Conservation (phyloP, 1,140 invertebrate genomes). For the Agrilus planipennis region DNA sequence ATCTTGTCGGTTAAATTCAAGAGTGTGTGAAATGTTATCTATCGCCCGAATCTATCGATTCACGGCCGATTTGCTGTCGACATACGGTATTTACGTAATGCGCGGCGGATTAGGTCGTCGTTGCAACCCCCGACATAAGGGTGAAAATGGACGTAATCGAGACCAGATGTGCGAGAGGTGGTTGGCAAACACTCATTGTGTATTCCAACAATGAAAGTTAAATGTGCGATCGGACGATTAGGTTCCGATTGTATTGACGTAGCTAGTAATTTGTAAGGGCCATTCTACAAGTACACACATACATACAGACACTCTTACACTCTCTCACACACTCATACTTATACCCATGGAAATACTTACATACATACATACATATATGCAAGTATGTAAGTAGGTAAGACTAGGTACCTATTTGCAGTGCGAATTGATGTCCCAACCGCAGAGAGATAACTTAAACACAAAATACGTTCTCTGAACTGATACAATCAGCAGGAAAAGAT, state of each 20-base stretch:
- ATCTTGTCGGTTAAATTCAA: conserved; percentile 21
- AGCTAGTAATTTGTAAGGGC: conserved; percentile 30
- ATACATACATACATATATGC: no score
- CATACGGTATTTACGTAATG: conserved; percentile 27
- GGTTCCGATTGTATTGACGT: conserved; percentile 32
- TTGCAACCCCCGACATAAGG: conserved; percentile 12
- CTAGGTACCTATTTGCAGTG: no score
- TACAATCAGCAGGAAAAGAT: no score
- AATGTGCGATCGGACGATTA: conserved; percentile 32
- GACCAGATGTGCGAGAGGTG: conserved; percentile 25
- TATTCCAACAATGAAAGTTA: conserved; percentile 31
- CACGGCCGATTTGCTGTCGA: conserved; percentile 23
- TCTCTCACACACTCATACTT: no score
- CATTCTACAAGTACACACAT: conserved; percentile 20
- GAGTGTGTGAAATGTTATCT: conserved; percentile 23
- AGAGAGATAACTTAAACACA: no score
- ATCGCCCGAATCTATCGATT: conserved; percentile 23
- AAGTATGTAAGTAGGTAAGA: no score
- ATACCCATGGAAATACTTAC: no score
- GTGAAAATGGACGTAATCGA: conserved; percentile 14
- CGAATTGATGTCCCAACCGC: no score
- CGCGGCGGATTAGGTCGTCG: conserved; percentile 19
- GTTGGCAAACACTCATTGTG: conserved; percentile 31
- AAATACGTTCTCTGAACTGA: no score
- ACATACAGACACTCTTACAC: no score